Evolutionary conservation across 2,888 invertebrate species (phyloP).

Genomic region (Perizoma flavofasciatum): DNA sequence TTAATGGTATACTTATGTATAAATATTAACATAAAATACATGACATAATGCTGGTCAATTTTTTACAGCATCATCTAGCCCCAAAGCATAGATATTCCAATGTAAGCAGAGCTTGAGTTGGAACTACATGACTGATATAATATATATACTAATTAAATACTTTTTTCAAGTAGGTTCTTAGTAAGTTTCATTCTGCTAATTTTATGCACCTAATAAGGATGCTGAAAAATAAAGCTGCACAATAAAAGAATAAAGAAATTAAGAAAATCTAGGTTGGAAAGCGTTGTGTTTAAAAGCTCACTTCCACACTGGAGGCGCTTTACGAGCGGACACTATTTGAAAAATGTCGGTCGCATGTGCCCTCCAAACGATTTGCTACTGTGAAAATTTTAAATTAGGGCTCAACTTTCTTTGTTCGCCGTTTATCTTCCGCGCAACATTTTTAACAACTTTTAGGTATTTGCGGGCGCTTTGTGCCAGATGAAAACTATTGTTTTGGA

Average conservation of each 20-base stretch:
- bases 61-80: too few relatives aligned
- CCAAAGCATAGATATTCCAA: too few relatives aligned
- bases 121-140: too few relatives aligned
- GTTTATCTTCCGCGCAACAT: conserved; percentile 33
- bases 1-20: too few relatives aligned
- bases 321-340: conserved; percentile 69
- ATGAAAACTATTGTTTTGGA: conserved; percentile 12
- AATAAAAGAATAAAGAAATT: conserved; percentile 14
- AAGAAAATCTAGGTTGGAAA: conserved; percentile 25
- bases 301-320: conserved; percentile 45
- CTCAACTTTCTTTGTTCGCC: conserved; percentile 34
- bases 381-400: conserved; percentile 37
- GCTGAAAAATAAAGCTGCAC: conserved; percentile 3
- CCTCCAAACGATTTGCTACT: conserved; percentile 52
- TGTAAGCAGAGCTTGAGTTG: too few relatives aligned
- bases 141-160: too few relatives aligned
- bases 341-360: conserved; percentile 72
- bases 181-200: too few relatives aligned
- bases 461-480: conserved; percentile 14
- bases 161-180: too few relatives aligned
- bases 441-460: conserved; percentile 33
- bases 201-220: not conserved
- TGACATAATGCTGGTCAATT: too few relatives aligned
- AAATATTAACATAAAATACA: too few relatives aligned
- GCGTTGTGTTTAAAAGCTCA: conserved; percentile 56